Conservation (phyloP, 2,113 vertebrate species). For the Ramphastos sulfuratus region DNA sequence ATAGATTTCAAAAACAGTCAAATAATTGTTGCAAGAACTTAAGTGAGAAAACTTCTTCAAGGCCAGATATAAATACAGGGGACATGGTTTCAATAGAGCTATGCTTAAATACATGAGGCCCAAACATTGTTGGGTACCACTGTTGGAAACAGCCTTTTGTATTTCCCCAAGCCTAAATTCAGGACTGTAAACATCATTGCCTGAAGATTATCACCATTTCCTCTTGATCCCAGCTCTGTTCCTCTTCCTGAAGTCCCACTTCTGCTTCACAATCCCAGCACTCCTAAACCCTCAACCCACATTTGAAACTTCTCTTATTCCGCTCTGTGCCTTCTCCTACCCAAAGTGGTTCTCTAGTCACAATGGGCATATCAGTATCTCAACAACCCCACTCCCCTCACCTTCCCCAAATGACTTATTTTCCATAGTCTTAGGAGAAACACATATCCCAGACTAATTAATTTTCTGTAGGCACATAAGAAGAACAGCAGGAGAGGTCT, state of each 20-base stretch:
- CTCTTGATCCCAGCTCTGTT: background rate
- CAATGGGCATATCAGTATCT: background rate
- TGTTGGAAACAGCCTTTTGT: background rate
- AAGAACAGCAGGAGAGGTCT: slow-evolving; percentile 26
- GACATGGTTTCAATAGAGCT: background rate
- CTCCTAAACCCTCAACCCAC: background rate
- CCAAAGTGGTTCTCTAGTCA: background rate
- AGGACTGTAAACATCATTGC: background rate
- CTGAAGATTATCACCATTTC: background rate
- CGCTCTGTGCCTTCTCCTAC: background rate
- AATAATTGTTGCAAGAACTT: background rate
- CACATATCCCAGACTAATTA: background rate
- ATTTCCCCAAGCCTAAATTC: background rate
- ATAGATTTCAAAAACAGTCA: background rate
- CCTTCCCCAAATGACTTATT: background rate
- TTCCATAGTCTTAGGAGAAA: background rate
- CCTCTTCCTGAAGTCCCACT: background rate
- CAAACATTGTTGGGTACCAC: background rate
- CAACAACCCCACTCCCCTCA: background rate
- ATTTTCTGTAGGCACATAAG: background rate
- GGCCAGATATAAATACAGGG: background rate
- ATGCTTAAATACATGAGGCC: background rate
- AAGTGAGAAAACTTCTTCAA: background rate
- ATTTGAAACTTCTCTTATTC: background rate
- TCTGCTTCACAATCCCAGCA: background rate